Base-by-base conservation (phyloP, 2,797 vertebrate species). In the Limnodromus scolopaceus region DNA sequence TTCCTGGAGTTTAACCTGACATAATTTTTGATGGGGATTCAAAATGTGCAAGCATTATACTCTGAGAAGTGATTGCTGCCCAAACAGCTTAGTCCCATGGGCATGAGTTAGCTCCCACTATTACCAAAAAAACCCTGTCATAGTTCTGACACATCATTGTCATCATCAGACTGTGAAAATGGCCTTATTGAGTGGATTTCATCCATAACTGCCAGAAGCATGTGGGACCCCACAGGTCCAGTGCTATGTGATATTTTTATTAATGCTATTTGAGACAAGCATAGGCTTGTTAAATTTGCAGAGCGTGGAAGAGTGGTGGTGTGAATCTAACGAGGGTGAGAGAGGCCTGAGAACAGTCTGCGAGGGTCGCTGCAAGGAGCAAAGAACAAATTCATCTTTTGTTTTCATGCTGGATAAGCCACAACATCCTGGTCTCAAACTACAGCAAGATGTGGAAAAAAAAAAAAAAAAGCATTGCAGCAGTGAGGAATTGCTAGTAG, bases 11-110 rank as follows among this genome's bases (percentile, higher is more conserved):
- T 93, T 13, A 74, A 43, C 77, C 57, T 93, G 64, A 66, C 36
- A 34, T 88, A 72, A 77, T 80, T 88, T 65, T 92, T 88, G 84
- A 84, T 49, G 55, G 46, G 34, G 57, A 63, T 93, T 94, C 80
- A 88, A 92, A 84, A 74, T 46, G 41, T 58, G 43, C 13, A 13
- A 74, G 60, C 17, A 2, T 4, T 32, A 4, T 28, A 30, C 86
- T 76, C 49, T 69, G 93, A 81, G 72, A 45, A 80, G 80, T 11
- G 54, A 41, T 93, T 60, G 25, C 28, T 72, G 80, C 75, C 36
- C 1, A 7, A 84, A 39, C 51, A 72, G 36, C 64, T 80, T 2
- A 3, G 46, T 70, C 68, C 79, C 17, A 1, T 45, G 94, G 58
- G 71, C 61, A 55, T 88, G 79, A 92, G 63, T n/a, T 61, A 38